Conservation (phyloP, 2,113 vertebrate genomes). For the Gobius niger region DNA sequence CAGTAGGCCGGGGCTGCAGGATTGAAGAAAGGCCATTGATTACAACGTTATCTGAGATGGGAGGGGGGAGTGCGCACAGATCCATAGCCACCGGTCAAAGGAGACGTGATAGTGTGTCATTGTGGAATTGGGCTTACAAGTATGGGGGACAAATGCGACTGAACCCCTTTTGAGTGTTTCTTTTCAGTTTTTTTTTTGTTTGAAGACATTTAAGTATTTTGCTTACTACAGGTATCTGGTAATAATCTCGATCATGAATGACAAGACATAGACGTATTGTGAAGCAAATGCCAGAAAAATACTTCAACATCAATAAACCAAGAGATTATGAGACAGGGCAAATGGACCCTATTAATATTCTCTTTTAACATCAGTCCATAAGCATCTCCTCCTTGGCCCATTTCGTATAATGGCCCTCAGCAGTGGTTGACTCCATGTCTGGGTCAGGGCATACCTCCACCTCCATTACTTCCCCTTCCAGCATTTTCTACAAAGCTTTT, state of each 20-base stretch:
- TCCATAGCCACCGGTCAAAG: constrained; percentile 45
- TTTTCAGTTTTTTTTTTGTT: background rate
- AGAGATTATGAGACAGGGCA: background rate
- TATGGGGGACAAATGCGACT: background rate
- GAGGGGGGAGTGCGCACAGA: constrained; percentile 47
- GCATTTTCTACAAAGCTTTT: background rate
- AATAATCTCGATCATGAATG: no score
- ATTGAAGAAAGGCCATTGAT: constrained; percentile 70
- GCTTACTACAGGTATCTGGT: no score
- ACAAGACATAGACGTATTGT: no score
- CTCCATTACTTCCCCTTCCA: background rate
- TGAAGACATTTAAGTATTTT: no score
- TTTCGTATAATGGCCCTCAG: background rate
- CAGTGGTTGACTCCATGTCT: background rate
- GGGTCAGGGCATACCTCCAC: background rate
- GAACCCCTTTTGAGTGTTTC: background rate
- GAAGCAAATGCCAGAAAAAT: no score
- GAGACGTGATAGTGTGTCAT: constrained; percentile 16
- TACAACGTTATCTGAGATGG: constrained; percentile 66
- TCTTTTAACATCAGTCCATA: background rate
- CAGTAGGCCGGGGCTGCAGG: constrained; percentile 36
- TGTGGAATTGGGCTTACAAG: background rate
- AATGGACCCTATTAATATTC: background rate
- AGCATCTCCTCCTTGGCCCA: background rate
- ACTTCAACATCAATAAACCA: background rate